Evolutionary conservation across 2,888 invertebrate species (phyloP), one percentile per base, ranked within the genome.

Genomic region (Hypomecis punctinalis): DNA sequence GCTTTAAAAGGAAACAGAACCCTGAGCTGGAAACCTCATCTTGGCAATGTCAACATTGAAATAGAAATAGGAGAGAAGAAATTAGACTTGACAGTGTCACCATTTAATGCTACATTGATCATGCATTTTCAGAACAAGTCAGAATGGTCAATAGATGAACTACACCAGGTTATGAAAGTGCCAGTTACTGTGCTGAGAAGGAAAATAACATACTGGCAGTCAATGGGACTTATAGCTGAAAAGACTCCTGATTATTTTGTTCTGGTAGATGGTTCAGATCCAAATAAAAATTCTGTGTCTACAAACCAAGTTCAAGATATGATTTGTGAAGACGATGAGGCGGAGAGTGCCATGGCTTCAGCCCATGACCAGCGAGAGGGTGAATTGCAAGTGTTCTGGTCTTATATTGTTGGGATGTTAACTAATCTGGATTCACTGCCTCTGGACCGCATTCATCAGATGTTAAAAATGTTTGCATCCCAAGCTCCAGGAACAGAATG

Each of bases 381-480:
- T 76, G 98, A 99, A 84, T 91, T 98, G 63, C 98, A 98, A 94
- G 96, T 96, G 54, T 98, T 98, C 86, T 99, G 99, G 99, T 97
- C 98, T 0, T 99, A 99, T 81, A 98, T 99, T 76, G 97, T 98
- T 51, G 99, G 98, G 13, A 99, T 99, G 99, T 89, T 99, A 63
- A 98, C 98, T 9, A 99, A 99, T 92, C 92, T 99, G 70, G 98
- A 98, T 78, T 97, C 97, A 0, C 93, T 99, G 81, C 97, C 98
- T 0, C 90, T 99, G 70, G 98, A 99, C 75, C 94, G 98, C 59
- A 99, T 99, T 76, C 98, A 98, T 87, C 97, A 98, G 82, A 99
- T 99, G 98, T 87, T 99, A 67, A 98, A 98, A 85, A 97, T 99
- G 96, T 99, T 99, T 93, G 98, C 98, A 1, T 97, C 98, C 42